Base-by-base conservation (phyloP, 2,888 invertebrate genomes). In the Cordilura impudica region DNA sequence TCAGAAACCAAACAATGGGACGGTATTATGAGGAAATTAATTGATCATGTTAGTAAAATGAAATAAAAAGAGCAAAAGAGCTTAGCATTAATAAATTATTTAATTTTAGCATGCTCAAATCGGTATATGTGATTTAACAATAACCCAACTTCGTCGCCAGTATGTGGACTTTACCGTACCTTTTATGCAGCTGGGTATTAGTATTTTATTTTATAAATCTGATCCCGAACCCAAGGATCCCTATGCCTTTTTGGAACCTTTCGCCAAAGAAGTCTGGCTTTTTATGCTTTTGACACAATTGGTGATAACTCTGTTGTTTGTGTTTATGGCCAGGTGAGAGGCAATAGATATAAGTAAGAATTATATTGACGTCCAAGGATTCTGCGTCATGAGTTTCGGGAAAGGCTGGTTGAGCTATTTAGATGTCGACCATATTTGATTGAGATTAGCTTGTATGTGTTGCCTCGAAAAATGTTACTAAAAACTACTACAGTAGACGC, bases 111-210 rank as follows among this genome's bases (percentile, higher is more conserved):
- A 95, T 92, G 97, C 97, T 8, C 97, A 98, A 88, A 92, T 99
- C 83, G 98, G 97, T 0, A 94, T 99, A 73, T 98, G 98, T 84
- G 98, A 99, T 87, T 91, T 99, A 83, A 98, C 99, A 1, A 98
- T 99, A 78, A 99, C 97, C 8, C 97, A 96, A 88, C 94, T 95
- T 70, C 92, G 99, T 67, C 94, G 98, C 83, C 93, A 94, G 82
- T 94, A 93, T 35, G 97, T 97, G 16, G 98, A 98, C 89, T 98
- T 98, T 89, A 97, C 97, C 0, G 97, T 97, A 91, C 99, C 99
- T 0, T 99, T 98, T 90, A 98, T 99, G 97, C 98, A 97, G 83
- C 91, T 99, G 80, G 97, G 96, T 91, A 97, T 97, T 83, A 96
- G 97, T 85, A 97, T 98, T 87, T 89, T 97, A 81, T 97, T 94